Base-by-base conservation (phyloP, 1,140 invertebrate species). In the Oncopeltus fasciatus region DNA sequence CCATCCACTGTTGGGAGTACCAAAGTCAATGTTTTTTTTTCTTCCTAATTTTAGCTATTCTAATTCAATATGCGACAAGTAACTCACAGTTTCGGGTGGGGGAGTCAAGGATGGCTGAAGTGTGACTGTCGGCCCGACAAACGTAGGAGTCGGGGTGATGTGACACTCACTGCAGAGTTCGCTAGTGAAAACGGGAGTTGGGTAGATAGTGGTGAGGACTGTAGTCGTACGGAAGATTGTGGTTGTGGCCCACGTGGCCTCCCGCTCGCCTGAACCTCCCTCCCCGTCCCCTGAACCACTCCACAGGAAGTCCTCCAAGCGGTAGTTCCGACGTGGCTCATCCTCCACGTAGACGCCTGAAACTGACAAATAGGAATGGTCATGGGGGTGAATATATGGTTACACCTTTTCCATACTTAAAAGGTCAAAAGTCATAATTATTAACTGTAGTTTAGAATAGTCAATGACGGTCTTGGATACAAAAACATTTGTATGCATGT, bases 251-350 rank as follows among this genome's bases (percentile, higher is more conserved):
- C 65, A 65, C 0, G 72, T 29, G 65, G 63, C 53, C 67, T 68
- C 51, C 67, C 67, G 59, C 69, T 74, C 47, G 11, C 69, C 67
- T 18, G 70, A 69, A n/a, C n/a, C n/a, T 16, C 68, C 67, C 21
- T 71, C 72, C 27, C 85, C 86, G 69, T 89, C 87, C 1, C 88
- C 88, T 0, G 84, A 85, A 0, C 87, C 87, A 0, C 85, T 88
- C 88, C 88, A 90, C 69, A 90, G 86, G 71, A 90, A 90, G 71
- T 90, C 86, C 68, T 90, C 87, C 59, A 90, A 74, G 64, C 75
- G 81, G 66, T 81, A 83, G 69, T 75, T 80, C 62, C 79, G 76
- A 28, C 80, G 59, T 11, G 66, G 66, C 49, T 65, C 66, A 38
- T 64, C 66, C 49, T 64, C 66, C 3, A 64, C 49, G 21, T 26